Percentiles rank a stretch among this genome's conserved stretches.
phyloP scores from a whole-genome alignment of 2,113 vertebrate genomes.

The Turdus rufiventris region DNA sequence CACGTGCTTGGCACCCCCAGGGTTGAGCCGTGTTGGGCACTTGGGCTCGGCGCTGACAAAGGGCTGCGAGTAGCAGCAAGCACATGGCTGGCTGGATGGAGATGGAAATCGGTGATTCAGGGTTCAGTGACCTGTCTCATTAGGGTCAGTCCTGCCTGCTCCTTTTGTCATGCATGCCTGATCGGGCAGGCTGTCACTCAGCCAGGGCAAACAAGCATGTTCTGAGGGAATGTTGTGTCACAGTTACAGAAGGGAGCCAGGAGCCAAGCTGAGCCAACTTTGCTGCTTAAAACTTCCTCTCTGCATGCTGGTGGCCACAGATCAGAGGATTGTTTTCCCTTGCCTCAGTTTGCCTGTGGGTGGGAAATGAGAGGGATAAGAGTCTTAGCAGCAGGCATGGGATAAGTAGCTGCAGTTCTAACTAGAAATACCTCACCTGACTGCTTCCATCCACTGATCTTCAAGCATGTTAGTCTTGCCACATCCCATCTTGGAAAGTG shows the following conservation, averaged over 20 bases:
- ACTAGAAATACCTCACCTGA: neutral
- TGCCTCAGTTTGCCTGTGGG: neutral
- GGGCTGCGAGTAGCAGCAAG: neutral
- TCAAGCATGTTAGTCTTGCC: neutral
- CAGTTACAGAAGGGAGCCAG: neutral
- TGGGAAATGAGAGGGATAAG: neutral
- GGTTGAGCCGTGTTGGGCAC: accelerated
- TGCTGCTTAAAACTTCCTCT: constrained; percentile 1
- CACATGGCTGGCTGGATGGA: neutral
- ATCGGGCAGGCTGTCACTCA: neutral
- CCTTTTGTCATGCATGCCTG: constrained; percentile 11
- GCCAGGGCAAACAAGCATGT: constrained; percentile 12
- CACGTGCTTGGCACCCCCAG: neutral
- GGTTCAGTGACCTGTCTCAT: constrained; percentile 35
- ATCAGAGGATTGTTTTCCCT: neutral
- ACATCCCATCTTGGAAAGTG: neutral
- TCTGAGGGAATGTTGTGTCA: constrained; percentile 17
- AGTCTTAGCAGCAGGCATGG: neutral
- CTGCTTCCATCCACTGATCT: neutral
- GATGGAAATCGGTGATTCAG: neutral
- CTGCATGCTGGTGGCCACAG: neutral
- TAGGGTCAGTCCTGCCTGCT: constrained; percentile 27
- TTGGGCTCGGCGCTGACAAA: neutral
- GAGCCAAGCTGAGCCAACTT: constrained; percentile 1
- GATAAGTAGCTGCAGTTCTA: neutral